Percentiles rank a stretch among this genome's conserved stretches.
phyloP scores from a whole-genome alignment of 2,888 invertebrate genomes.

The Pseudanteris insignis region DNA sequence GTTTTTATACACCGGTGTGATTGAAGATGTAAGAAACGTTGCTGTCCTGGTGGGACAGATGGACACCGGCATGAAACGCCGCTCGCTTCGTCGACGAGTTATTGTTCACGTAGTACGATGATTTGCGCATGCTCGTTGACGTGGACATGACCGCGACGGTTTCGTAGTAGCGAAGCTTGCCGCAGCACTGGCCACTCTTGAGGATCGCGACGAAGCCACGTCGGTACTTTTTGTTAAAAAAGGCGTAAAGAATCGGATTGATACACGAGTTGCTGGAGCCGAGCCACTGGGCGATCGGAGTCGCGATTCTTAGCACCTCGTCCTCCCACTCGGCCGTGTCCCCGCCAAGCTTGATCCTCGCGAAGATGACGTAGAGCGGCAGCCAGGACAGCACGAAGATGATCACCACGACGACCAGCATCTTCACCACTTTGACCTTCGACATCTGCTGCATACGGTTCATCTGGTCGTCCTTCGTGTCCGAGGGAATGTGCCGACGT shows the following conservation, averaged over 20 bases:
- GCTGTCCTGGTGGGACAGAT: conserved; percentile 69
- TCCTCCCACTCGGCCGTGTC: conserved; percentile 79
- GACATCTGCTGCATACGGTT: conserved; percentile 93
- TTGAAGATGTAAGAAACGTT: conserved; percentile 72
- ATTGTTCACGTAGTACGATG: conserved; percentile 81
- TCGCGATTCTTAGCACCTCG: conserved; percentile 80
- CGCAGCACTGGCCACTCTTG: conserved; percentile 86
- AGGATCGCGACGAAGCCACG: conserved; percentile 89
- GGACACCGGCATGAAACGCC: conserved; percentile 57
- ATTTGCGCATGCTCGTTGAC: conserved; percentile 85
- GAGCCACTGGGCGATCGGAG: conserved; percentile 91
- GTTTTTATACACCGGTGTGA: conserved; percentile 78
- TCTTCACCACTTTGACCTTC: conserved; percentile 93
- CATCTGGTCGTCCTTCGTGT: conserved; percentile 90
- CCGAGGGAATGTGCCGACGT: conserved; percentile 87
- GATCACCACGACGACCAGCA: conserved; percentile 91
- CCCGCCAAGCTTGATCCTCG: conserved; percentile 83
- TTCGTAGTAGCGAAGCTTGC: conserved; percentile 85
- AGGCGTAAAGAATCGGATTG: conserved; percentile 93
- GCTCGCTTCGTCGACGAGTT: conserved; percentile 70
- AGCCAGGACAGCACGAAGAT: conserved; percentile 94
- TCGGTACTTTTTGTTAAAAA: conserved; percentile 93
- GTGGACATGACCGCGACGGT: conserved; percentile 87
- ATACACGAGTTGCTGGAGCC: conserved; percentile 95
- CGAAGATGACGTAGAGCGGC: conserved; percentile 87